Base-by-base conservation (phyloP, 1,140 invertebrate species). In the Thalassaphorura encarpata region DNA sequence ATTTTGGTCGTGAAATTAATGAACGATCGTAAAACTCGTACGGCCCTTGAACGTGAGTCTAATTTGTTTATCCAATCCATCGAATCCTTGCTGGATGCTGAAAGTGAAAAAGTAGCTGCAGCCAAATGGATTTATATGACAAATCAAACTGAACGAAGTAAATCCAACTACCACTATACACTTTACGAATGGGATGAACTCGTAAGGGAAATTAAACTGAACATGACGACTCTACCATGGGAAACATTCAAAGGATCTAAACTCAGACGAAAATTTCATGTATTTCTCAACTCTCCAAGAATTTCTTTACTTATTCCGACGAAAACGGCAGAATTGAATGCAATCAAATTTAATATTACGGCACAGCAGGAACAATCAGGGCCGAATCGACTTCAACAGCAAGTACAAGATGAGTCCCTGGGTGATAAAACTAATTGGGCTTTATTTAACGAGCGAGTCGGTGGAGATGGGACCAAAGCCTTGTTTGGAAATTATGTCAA, bases 91-190 rank as follows among this genome's bases (percentile, higher is more conserved):
- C 28, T 51, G 6, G 11, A 51, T 5, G 27, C 13, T 16, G 11
- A 51, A 36, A 21, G 19, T 39, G 6, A 33, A 24, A 33, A 36
- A 11, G 16, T 19, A 11, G 21, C 8, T 39, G 4, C 6, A 19
- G 31, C 11, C 11, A 24, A 51, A 21, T 51, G 48, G 48, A 33
- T n/a, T n/a, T n/a, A n/a, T n/a, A n/a, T n/a, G n/a, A n/a, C n/a
- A n/a, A n/a, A n/a, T n/a, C n/a, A n/a, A n/a, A n/a, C n/a, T n/a
- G n/a, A n/a, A n/a, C n/a, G n/a, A n/a, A n/a, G n/a, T n/a, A n/a
- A n/a, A n/a, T n/a, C n/a, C n/a, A n/a, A n/a, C n/a, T n/a, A n/a
- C n/a, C n/a, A n/a, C n/a, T n/a, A n/a, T n/a, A n/a, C n/a, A n/a
- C n/a, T n/a, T n/a, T n/a, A n/a, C n/a, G n/a, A n/a, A n/a, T 26